phyloP scores from a whole-genome alignment of 2,113 vertebrate genomes.

The Sciurus niger region DNA sequence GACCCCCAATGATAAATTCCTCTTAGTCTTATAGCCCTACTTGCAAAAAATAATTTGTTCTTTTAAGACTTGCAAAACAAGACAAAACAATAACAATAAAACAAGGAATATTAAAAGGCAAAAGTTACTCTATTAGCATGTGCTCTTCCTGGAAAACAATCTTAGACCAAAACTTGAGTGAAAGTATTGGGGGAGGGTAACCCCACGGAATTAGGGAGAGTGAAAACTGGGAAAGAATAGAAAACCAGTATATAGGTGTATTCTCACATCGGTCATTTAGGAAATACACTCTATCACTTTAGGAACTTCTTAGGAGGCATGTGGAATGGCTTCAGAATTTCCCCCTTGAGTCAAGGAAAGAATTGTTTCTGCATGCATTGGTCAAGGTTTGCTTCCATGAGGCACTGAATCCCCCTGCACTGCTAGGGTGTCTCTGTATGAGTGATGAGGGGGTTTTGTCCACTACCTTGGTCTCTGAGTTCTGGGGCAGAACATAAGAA shows the following conservation, averaged over 20 bases:
- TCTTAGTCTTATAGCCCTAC: not conserved
- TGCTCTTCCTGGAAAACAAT: not conserved
- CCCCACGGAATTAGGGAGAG: not conserved
- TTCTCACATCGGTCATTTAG: not conserved
- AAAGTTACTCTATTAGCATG: not conserved
- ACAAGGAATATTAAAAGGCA: not conserved
- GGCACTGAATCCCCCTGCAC: not conserved
- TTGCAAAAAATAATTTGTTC: conserved; percentile 2
- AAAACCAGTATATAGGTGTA: not conserved
- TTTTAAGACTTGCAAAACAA: conserved; percentile 10
- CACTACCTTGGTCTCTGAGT: not conserved
- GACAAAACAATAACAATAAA: not conserved
- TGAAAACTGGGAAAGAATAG: not conserved
- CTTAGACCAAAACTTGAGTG: not conserved
- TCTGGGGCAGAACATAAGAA: not conserved
- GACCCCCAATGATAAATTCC: conserved; percentile 22
- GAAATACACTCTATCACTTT: not conserved
- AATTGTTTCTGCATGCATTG: not conserved
- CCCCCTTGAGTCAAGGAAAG: not conserved
- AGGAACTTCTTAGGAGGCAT: not conserved
- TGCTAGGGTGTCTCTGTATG: not conserved
- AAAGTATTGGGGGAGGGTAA: not conserved
- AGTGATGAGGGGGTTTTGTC: not conserved
- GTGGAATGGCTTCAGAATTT: not conserved
- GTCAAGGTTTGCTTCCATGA: not conserved